phyloP scores from a whole-genome alignment of 2,797 vertebrate species.

The Clarias laeviceps region DNA sequence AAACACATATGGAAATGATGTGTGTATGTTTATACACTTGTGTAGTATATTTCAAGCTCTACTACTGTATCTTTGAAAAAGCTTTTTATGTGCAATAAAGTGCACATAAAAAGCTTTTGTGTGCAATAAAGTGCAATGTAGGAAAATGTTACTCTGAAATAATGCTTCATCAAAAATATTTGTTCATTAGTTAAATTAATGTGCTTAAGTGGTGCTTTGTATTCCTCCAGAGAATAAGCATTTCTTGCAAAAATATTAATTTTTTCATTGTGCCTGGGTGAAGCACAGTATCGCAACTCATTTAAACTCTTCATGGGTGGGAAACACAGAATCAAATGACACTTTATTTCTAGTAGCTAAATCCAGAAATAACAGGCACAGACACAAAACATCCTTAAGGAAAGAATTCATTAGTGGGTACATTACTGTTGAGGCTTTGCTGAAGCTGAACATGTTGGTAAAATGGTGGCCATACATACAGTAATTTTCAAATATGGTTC shows the following conservation, averaged over 20 bases:
- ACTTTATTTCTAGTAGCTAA: neutral
- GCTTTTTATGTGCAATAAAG: too few relatives aligned
- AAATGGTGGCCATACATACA: neutral
- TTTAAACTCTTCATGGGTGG: neutral
- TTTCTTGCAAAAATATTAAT: neutral
- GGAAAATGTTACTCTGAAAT: neutral
- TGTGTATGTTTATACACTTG: neutral
- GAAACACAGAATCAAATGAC: neutral
- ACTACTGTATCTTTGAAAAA: neutral
- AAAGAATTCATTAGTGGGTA: conserved; percentile 14
- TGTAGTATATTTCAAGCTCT: neutral
- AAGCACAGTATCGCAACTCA: conserved; percentile 14
- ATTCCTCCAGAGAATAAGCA: conserved; percentile 1
- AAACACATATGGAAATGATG: neutral
- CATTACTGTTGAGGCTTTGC: neutral
- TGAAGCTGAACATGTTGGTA: neutral
- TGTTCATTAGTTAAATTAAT: neutral
- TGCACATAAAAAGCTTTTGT: too few relatives aligned
- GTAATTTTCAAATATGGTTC: neutral
- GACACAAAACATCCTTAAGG: conserved; percentile 2
- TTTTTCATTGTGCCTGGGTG: neutral
- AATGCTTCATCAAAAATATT: neutral
- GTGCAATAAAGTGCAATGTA: neutral
- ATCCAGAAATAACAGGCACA: conserved; percentile 13
- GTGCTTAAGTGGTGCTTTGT: neutral